Percentiles rank a stretch among this genome's conserved stretches.
These are phyloP conservation scores for Plectrocnemia conspersa DNA, from an alignment of 1,140 invertebrate genomes.

Conservation along the genomic window DNA sequence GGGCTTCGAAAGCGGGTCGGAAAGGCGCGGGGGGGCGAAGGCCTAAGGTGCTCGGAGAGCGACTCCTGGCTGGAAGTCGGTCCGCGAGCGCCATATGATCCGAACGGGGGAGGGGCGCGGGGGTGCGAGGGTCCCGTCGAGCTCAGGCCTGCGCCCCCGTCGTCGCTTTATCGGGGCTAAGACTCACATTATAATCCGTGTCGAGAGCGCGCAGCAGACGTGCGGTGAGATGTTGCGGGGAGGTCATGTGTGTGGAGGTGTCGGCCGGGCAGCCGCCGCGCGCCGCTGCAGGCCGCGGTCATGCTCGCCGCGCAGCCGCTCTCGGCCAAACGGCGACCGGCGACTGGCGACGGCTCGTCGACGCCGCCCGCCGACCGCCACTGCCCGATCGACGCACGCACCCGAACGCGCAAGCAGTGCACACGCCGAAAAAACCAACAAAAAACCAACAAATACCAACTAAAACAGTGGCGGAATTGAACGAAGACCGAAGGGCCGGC, in stretches of 20 bases:
- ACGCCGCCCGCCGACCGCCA: constrained; percentile 6
- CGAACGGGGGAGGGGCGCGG: not conserved
- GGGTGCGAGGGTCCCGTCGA: not conserved
- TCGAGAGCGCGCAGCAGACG: constrained; percentile 16
- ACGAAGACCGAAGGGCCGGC: not conserved
- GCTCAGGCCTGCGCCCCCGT: not conserved
- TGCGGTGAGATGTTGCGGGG: constrained; percentile 11
- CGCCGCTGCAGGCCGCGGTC: not conserved
- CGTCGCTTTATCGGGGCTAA: not conserved
- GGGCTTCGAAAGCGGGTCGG: not conserved
- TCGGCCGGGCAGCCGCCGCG: not conserved
- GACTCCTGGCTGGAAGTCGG: not conserved
- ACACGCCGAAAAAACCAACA: too few relatives aligned
- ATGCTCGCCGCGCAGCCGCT: not conserved
- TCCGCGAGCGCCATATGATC: not conserved
- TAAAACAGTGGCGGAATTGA: too few relatives aligned
- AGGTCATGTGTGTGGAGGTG: not conserved
- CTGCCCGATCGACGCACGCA: not conserved
- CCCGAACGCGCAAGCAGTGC: too few relatives aligned
- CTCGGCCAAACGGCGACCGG: not conserved
- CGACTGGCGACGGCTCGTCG: not conserved
- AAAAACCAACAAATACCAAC: too few relatives aligned
- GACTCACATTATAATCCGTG: constrained; percentile 18
- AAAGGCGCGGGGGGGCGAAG: too few relatives aligned
- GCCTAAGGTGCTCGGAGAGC: too few relatives aligned